Percentiles rank a stretch among this genome's conserved stretches.
Conservation (phyloP, 2,888 invertebrate species). For the Heliconius ethilla region DNA sequence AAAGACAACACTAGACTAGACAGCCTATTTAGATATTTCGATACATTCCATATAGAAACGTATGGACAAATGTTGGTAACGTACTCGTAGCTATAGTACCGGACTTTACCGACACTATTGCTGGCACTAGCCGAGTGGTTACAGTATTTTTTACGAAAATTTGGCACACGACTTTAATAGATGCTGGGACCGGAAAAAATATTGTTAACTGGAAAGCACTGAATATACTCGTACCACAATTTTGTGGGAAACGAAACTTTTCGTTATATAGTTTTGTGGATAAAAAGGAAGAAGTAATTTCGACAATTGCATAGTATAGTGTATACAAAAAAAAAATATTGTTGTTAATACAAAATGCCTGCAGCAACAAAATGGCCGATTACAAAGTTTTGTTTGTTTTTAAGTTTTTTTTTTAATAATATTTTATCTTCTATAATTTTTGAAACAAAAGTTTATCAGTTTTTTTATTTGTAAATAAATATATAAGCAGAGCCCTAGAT, state of each 20-base stretch:
- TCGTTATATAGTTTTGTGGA: not conserved
- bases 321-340: too few relatives aligned
- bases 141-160: conserved; percentile 24
- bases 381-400: too few relatives aligned
- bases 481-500: too few relatives aligned
- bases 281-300: not conserved
- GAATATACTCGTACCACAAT: conserved; percentile 3
- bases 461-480: too few relatives aligned
- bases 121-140: conserved; percentile 17
- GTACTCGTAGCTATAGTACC: not conserved
- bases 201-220: conserved; percentile 17
- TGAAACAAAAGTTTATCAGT: too few relatives aligned
- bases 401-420: too few relatives aligned
- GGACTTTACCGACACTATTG: conserved; percentile 15
- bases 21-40: not conserved
- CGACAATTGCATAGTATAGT: not conserved
- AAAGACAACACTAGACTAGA: not conserved
- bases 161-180: conserved; percentile 25
- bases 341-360: too few relatives aligned
- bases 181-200: conserved; percentile 15
- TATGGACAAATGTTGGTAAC: not conserved
- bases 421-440: too few relatives aligned
- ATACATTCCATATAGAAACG: not conserved
- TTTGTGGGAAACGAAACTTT: not conserved
- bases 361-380: too few relatives aligned